A percentile compares a stretch with the other conserved stretches of the same genome.
phyloP scores from a whole-genome alignment of 2,888 invertebrate species.

The Meloe dianella region DNA sequence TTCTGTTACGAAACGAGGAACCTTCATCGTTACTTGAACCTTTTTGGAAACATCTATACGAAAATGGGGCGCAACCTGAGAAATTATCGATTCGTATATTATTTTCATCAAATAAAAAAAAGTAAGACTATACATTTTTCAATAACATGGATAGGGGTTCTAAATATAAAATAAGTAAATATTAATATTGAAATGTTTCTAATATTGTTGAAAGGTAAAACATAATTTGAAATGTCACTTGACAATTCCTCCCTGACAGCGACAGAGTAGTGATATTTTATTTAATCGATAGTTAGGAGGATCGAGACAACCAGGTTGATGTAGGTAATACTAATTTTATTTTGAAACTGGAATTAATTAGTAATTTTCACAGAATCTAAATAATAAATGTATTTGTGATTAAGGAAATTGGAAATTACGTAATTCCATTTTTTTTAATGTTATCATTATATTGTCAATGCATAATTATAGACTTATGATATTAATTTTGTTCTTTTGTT shows the following conservation, averaged over 20 bases:
- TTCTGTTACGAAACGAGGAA: slow-evolving; percentile 20
- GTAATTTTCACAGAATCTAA: background rate
- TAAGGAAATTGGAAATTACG: background rate
- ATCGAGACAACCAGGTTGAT: background rate
- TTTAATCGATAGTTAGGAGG: slow-evolving; percentile 11
- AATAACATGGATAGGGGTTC: too few relatives aligned
- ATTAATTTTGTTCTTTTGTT: too few relatives aligned
- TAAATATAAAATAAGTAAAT: too few relatives aligned
- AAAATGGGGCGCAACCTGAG: slow-evolving; percentile 35
- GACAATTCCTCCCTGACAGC: background rate
- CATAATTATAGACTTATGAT: too few relatives aligned
- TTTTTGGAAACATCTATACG: slow-evolving; percentile 24
- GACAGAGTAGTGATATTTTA: slow-evolving; percentile 12
- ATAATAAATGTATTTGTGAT: background rate
- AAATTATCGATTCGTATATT: slow-evolving; percentile 37
- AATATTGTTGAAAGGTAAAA: background rate
- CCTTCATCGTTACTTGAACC: slow-evolving; percentile 24
- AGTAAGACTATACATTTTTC: too few relatives aligned
- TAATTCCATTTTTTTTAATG: background rate
- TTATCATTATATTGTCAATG: background rate
- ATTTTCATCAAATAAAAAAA: background rate
- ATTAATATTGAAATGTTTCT: slow-evolving; percentile 9
- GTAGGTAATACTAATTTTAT: background rate
- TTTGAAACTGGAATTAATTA: background rate
- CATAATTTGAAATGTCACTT: background rate